Percentiles rank a stretch among this genome's conserved stretches.
phyloP scores from a whole-genome alignment of 1,140 invertebrate genomes.

The Drosophila nannoptera region DNA sequence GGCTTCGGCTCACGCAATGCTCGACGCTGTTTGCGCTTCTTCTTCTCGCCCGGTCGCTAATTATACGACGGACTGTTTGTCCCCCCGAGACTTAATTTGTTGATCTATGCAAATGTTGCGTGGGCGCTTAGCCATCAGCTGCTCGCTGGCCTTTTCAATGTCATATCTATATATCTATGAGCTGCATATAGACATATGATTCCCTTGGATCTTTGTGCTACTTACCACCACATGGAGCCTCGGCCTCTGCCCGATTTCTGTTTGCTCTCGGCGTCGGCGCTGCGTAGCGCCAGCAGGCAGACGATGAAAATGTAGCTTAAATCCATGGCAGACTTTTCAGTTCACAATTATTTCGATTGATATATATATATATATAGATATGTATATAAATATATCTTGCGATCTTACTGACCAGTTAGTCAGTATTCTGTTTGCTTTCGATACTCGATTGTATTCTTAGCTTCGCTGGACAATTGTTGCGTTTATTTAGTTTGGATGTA shows the following conservation, averaged over 20 bases:
- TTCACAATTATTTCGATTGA: constrained; percentile 32
- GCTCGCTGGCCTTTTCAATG: constrained; percentile 24
- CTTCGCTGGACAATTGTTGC: constrained; percentile 38
- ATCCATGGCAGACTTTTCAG: constrained; percentile 63
- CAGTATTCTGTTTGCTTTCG: constrained; percentile 30
- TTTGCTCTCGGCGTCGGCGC: constrained; percentile 71
- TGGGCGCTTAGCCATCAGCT: constrained; percentile 31
- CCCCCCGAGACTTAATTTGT: constrained; percentile 21
- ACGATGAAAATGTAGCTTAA: constrained; percentile 69
- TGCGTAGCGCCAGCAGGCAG: constrained; percentile 68
- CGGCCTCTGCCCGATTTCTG: constrained; percentile 75
- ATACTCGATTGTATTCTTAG: constrained; percentile 25
- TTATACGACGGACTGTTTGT: constrained; percentile 40
- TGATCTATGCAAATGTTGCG: constrained; percentile 51
- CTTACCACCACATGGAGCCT: constrained; percentile 79
- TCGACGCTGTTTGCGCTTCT: constrained; percentile 51
- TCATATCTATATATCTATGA: constrained; percentile 2
- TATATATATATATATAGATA: constrained; percentile 9
- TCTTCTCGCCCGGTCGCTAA: constrained; percentile 56
- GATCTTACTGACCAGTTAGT: constrained; percentile 11
- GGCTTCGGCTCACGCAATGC: constrained; percentile 3
- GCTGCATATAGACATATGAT: background rate
- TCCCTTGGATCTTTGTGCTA: constrained; percentile 46
- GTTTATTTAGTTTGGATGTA: constrained; percentile 23
- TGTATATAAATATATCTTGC: constrained; percentile 1